Base-by-base conservation (phyloP, 2,797 vertebrate species). In the Syngnathus acus region DNA sequence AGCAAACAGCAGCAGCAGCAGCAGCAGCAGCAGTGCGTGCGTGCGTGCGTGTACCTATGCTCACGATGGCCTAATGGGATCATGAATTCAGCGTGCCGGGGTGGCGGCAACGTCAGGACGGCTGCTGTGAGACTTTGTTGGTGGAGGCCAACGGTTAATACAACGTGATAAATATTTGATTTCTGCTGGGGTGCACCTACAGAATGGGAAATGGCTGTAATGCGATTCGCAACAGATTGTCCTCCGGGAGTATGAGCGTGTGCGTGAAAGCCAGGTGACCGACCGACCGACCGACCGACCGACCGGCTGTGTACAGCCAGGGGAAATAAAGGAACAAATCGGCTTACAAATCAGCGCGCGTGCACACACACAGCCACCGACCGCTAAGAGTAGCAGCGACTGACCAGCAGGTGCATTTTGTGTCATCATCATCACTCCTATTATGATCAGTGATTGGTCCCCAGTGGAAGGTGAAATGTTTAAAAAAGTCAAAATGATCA, bases 151-250 rank as follows among this genome's bases (percentile, higher is more conserved):
- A 76, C 77, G 68, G 87, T 90, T 90, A 90, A 89, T 87, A 88
- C 86, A 89, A 88, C 87, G 88, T 89, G 88, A 89, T 90, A 89
- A 91, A 91, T 91, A 90, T 89, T 89, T 89, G 82, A 90, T 89
- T 91, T 90, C 86, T 87, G 78, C 84, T 83, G 86, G 86, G 89
- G 83, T 32, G 26, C 82, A 86, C 86, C 84, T 86, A 83, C 87
- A 84, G 85, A 88, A 89, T 88, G 82, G 88, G 86, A 89, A 89
- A 89, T 87, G 84, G 84, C 88, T 87, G 86, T 90, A 89, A 90
- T 90, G 87, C 72, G 84, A 87, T 89, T 89, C 83, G 84, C 80
- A 88, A 85, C 86, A 88, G 85, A 88, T 87, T 86, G 88, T 85
- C 86, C 87, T 88, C 78, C 78, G 87, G 87, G 86, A 86, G 71